Evolutionary conservation across 2,888 invertebrate species (phyloP).

Genomic region (Capitulum mitella): DNA sequence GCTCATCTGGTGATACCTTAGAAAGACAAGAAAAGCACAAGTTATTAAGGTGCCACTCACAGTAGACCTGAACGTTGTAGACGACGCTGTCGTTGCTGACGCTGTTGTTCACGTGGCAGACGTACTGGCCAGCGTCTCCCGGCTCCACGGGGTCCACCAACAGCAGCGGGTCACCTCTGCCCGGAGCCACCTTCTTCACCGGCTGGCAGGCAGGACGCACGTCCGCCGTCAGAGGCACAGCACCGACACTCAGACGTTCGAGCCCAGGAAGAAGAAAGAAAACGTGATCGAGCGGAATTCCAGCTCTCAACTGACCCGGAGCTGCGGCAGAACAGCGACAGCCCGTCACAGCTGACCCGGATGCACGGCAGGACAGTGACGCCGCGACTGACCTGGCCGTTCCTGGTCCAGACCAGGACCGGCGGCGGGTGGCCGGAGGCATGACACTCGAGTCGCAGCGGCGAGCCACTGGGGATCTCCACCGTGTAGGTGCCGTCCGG

Average conservation of each 20-base stretch:
- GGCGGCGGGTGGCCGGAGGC: slow-evolving; percentile 50
- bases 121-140: slow-evolving; percentile 31
- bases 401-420: slow-evolving; percentile 54
- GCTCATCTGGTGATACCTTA: neutral
- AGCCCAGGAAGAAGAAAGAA: no score
- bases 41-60: neutral
- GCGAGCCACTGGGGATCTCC: neutral
- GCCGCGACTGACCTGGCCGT: slow-evolving; percentile 38
- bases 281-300: no score
- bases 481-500: neutral
- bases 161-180: neutral
- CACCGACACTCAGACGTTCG: no score
- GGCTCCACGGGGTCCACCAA: slow-evolving; percentile 28
- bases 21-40: neutral
- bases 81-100: slow-evolving; percentile 31
- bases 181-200: neutral
- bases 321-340: no score
- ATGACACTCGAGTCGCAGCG: slow-evolving; percentile 44
- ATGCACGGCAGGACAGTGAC: no score
- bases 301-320: no score
- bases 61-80: neutral
- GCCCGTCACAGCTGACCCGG: no score
- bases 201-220: no score
- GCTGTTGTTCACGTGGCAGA: slow-evolving; percentile 33
- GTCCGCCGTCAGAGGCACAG: no score